Evolutionary conservation across 2,797 vertebrate genomes (phyloP), one percentile per base, ranked within the genome.

Genomic region (Lophotriccus pileatus): DNA sequence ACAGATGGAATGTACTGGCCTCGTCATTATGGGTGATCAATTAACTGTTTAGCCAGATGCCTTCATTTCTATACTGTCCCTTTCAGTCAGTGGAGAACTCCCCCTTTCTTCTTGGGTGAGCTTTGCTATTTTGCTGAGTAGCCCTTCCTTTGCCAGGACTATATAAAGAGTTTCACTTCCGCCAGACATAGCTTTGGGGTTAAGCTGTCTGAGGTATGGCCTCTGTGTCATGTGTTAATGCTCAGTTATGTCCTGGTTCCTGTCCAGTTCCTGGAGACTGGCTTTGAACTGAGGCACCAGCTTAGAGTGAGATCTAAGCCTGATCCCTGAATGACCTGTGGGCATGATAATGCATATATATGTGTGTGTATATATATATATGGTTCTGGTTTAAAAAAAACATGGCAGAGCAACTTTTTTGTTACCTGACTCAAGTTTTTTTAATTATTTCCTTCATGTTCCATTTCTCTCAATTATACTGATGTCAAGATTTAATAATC

Each of bases 261-360:
- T 37, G 28, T 21, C 49, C 72, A 46, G 12, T 36, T 87, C 70
- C 68, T 52, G 41, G 46, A 18, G 30, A 43, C 39, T 60, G 49
- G 15, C 47, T 93, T 94, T 78, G 75, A 90, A 52, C 30, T 37
- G 34, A 77, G 18, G 16, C 24, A 64, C 2, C 8, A 53, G 12
- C 39, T 59, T 25, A 14, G 34, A 25, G 25, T 34, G 34, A 69
- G 19, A 41, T 37, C 46, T 88, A 39, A 43, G 22, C 34, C 34
- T 21, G 20, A 19, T 24, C 21, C 21, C 44, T 14, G 27, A 32
- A 18, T 37, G 56, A 36, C 17, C 12, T 10, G 46, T 7, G 16
- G 21, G 2, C 21, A n/a, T 12, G 21, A 15, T 1, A 13, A 15
- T 63, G 22, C 7, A 2, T 7, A 2, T 60, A 12, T 11, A 10